Evolutionary conservation across 2,113 vertebrate genomes (phyloP), one percentile per base, ranked within the genome.

Genomic region (Lutjanus erythropterus): DNA sequence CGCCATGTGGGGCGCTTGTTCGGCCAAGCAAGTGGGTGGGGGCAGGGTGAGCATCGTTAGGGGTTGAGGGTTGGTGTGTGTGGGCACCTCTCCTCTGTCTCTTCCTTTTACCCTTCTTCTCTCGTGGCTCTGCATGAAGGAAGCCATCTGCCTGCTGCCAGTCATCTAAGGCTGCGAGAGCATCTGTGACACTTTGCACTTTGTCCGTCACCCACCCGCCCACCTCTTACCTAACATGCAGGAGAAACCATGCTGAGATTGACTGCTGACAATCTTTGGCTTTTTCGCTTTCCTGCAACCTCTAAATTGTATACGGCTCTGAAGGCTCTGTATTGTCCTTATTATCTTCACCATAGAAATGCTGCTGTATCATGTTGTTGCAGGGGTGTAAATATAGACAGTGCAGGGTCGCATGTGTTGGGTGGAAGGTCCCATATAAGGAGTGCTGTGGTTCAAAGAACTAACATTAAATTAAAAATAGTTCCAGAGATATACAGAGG

Each of bases 141-240:
- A 85, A 80, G 81, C 83, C 86, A 93, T 88, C 91, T 91, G 87
- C 77, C 79, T 58, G 15, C 84, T 88, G 89, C 80, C 80, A 89
- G 80, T 90, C 90, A 91, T 88, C 71, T 58, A 5, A 78, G 59
- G 59, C 80, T 83, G 84, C 12, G 3, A 56, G 42, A 83, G 47
- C 33, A 68, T 78, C 59, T 72, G 74, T 88, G 92, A 85, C 91
- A 91, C 70, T 73, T 72, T 61, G 77, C 70, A 69, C 84, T 88
- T 74, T 82, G 73, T 84, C 81, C 49, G 52, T 84, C 84, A 77
- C 16, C 53, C 82, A 50, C 82, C 53, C 82, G 46, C 82, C 87
- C 75, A 87, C 83, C 44, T 84, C 75, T 80, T 75, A 25, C 49
- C 27, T 25, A 21, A 11, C 74, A 65, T 71, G 68, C 37, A 42